Evolutionary conservation across 2,113 vertebrate species (phyloP).

Genomic region (Forbesichthys agassizii): DNA sequence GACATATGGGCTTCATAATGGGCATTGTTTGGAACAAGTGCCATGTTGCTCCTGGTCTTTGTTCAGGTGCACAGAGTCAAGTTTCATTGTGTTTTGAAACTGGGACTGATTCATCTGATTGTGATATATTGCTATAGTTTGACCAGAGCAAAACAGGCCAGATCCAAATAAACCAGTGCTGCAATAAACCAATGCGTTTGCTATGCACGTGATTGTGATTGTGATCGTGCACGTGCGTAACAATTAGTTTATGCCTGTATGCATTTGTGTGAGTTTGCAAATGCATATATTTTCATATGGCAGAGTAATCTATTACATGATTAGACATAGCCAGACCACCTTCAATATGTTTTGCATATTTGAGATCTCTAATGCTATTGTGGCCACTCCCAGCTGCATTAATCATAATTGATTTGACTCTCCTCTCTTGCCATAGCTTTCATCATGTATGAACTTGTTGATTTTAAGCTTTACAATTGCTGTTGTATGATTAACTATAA

Average conservation of each 20-base stretch:
- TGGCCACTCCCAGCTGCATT: no score
- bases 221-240: neutral
- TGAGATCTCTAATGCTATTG: no score
- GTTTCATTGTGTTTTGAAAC: slow-evolving; percentile 16
- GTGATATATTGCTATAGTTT: slow-evolving; percentile 33
- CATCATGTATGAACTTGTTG: no score
- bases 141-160: slow-evolving; percentile 20
- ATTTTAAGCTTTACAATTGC: no score
- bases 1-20: neutral
- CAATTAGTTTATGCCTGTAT: neutral
- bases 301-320: no score
- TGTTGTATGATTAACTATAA: no score
- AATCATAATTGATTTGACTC: no score
- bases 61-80: slow-evolving; percentile 20
- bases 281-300: no score
- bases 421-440: no score
- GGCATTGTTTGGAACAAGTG: neutral
- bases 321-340: no score
- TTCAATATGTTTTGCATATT: no score
- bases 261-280: neutral
- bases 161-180: slow-evolving; percentile 12
- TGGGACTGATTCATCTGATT: slow-evolving; percentile 33
- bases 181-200: slow-evolving; percentile 10
- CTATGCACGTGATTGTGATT: neutral
- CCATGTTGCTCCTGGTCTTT: neutral